Evolutionary conservation across 2,113 vertebrate species (phyloP).

Genomic region (Cephalopholis sonnerati): DNA sequence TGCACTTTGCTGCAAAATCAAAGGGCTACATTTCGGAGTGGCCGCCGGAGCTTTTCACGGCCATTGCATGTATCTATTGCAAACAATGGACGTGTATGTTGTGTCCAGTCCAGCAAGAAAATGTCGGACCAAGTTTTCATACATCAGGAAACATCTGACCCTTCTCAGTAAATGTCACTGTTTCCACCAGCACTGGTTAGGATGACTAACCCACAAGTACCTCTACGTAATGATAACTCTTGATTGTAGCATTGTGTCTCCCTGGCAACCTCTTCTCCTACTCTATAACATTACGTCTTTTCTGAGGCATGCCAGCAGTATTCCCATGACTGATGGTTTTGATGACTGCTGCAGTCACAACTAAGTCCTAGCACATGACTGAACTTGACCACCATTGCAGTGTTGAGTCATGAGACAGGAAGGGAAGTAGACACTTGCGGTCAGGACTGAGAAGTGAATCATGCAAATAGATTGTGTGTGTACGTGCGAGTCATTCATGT

Average conservation of each 20-base stretch:
- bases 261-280: constrained; percentile 6
- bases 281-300: constrained; percentile 9
- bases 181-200: constrained; percentile 31
- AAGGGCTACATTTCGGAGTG: no score
- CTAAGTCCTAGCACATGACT: constrained; percentile 23
- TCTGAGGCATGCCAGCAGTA: constrained; percentile 25
- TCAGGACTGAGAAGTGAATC: constrained; percentile 69
- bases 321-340: constrained; percentile 48
- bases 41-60: no score
- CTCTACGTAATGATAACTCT: neutral
- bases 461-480: constrained; percentile 18
- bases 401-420: constrained; percentile 76
- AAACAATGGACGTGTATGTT: no score
- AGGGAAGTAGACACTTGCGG: constrained; percentile 73
- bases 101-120: no score
- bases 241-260: neutral
- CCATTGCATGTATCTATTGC: no score
- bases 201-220: neutral
- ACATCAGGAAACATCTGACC: no score
- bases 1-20: no score
- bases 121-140: no score
- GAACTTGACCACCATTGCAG: constrained; percentile 29
- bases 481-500: neutral
- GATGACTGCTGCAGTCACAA: constrained; percentile 5
- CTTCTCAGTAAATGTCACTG: constrained; percentile 23